Evolutionary conservation across 2,113 vertebrate species (phyloP), one percentile per base, ranked within the genome.

Genomic region (Mobula birostris): DNA sequence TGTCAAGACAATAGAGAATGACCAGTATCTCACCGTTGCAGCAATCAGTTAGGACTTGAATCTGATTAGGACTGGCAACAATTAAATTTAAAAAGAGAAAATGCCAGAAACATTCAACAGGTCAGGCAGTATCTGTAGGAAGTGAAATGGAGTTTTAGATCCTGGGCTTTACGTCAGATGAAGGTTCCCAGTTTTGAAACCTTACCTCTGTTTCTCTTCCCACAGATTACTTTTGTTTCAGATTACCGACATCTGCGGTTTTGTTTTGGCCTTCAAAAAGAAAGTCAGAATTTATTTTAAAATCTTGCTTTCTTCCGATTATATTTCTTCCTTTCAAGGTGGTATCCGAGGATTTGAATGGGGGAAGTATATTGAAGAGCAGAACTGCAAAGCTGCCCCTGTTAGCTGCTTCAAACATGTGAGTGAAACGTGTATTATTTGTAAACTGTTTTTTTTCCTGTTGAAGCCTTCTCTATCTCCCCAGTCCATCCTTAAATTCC

Each of bases 351-450:
- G 97, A 29, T 99, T 99, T 94, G 98, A 99, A 92, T 99, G 98
- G 99, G 98, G 98, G 2, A 91, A 95, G 40, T 99, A 99, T 95
- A 95, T 99, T 95, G 97, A 98, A 94, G 98, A 97, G 63, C 97
- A 97, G 7, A 96, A 96, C 36, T 98, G 97, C 96, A 95, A 97
- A 94, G 98, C 98, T 78, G 98, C 97, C 24, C 97, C 98, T 0
- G 98, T 99, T 94, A 97, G 97, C 96, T 98, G 98, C 96, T 99
- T 99, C 95, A 98, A 97, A 97, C 99, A 99, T 0, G 98, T 99
- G 96, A 99, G 98, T 97, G 94, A n/a, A 4, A 61, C 0, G 21
- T 24, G 8, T 36, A 7, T 36, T 19, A 36, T 0, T 9, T 83
- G 56, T 63, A n/a, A n/a, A 5, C 1, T 7, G 12, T 63, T 63